phyloP scores from a whole-genome alignment of 2,113 vertebrate genomes.

The Nymphicus hollandicus region DNA sequence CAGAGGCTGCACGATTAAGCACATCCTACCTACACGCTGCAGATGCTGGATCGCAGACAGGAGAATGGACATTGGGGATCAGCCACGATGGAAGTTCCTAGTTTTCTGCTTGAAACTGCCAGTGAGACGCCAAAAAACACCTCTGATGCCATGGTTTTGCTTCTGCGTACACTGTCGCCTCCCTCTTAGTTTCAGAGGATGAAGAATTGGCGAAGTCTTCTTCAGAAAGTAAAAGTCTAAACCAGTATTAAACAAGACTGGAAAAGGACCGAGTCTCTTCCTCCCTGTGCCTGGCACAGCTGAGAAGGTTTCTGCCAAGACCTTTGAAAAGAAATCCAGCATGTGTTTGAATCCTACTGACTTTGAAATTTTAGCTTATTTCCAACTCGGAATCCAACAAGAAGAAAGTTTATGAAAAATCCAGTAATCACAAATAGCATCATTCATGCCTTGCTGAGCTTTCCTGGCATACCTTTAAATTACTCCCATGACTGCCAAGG shows the following conservation, averaged over 20 bases:
- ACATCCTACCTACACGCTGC: accelerated
- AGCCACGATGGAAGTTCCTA: background rate
- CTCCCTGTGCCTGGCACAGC: accelerated
- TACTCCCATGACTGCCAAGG: background rate
- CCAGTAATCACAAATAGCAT: background rate
- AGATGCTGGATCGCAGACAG: background rate
- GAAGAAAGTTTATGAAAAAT: background rate
- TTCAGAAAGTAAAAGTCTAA: background rate
- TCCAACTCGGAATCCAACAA: background rate
- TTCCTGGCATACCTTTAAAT: conserved; percentile 18
- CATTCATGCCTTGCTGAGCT: background rate
- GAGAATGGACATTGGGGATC: background rate
- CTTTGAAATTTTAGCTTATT: background rate
- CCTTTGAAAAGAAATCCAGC: background rate
- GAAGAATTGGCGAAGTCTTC: background rate
- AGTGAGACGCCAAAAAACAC: background rate
- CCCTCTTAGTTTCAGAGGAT: background rate
- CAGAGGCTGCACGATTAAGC: background rate
- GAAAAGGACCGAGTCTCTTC: background rate
- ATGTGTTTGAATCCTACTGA: background rate
- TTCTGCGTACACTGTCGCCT: accelerated
- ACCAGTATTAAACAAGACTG: background rate
- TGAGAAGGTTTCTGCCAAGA: background rate
- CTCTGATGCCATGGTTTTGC: accelerated
- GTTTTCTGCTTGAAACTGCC: background rate